phyloP scores from a whole-genome alignment of 2,888 invertebrate species.

The Metalampra italica region DNA sequence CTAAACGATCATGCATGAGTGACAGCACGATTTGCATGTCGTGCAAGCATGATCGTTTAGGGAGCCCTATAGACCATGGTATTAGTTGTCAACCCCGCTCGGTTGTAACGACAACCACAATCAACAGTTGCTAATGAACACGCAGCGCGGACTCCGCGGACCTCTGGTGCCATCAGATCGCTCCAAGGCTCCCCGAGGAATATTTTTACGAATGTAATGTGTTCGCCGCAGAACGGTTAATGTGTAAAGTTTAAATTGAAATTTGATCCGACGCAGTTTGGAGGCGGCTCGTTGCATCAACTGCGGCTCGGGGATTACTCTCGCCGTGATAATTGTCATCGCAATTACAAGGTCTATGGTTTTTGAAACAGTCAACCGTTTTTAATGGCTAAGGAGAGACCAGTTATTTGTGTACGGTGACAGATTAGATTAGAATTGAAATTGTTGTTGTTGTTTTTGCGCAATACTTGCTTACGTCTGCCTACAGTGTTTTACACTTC shows the following conservation, averaged over 20 bases:
- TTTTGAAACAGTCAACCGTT: no score
- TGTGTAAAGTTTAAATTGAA: constrained; percentile 69
- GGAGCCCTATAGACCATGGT: not conserved
- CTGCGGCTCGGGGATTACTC: not conserved
- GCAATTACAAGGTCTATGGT: not conserved
- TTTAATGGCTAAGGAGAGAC: no score
- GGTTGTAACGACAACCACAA: constrained; percentile 20
- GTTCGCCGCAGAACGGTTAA: constrained; percentile 37
- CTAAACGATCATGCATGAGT: no score
- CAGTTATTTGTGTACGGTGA: no score
- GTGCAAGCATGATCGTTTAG: no score
- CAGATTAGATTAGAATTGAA: no score
- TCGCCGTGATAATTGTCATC: not conserved
- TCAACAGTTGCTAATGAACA: constrained; percentile 26
- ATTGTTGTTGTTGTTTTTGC: no score
- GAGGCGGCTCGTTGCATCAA: constrained; percentile 1
- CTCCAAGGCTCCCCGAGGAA: constrained; percentile 41
- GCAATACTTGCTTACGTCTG: no score
- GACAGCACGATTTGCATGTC: no score
- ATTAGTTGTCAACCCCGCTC: not conserved
- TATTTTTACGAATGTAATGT: constrained; percentile 56
- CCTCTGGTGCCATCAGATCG: constrained; percentile 28
- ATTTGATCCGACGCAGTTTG: constrained; percentile 53
- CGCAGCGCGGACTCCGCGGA: constrained; percentile 24
- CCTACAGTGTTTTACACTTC: no score